Base-by-base conservation (phyloP, 2,888 invertebrate genomes). In the Diarsia mendica region DNA sequence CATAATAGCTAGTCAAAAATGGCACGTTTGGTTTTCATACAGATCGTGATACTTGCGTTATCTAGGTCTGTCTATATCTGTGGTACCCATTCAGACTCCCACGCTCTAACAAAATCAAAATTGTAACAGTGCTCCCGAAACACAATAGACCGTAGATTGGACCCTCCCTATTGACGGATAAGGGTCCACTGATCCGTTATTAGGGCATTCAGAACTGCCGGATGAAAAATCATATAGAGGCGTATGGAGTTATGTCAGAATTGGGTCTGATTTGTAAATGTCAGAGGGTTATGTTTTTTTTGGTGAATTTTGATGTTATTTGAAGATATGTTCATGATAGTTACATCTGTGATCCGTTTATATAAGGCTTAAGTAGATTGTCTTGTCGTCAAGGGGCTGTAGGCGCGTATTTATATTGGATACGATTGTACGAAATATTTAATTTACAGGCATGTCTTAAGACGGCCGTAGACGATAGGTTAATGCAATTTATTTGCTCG, bases 91-190 rank as follows among this genome's bases (percentile, higher is more conserved):
- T 53, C 28, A 61, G n/a, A 67, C 60, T 60, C 51, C 63, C 66
- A 44, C 70, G 60, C 15, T 55, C 51, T 44, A 3, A 46, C 63
- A 44, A 69, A 72, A 82, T 83, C 74, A 82, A 83, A 82, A 78
- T 78, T 72, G 83, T 61, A 67, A 75, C 73, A 71, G 58, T 67
- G 49, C 63, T 60, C 60, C 46, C 49, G 28, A 11, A 20, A 51
- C 46, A 88, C 88, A 87, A 87, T 87, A 71, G 81, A 48, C 75
- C 73, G 49, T 77, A 88, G 80, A 88, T 88, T 87, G 87, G 79
- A 74, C 72, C 55, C 78, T 44, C 65, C 61, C 61, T 65, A 78
- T 88, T 82, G 87, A 79, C 68, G 77, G 72, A 87, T 82, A 81
- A 79, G 77, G 83, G 79, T 70, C 75, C 66, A 67, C 71, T 53